A percentile compares a stretch with the other conserved stretches of the same genome.
phyloP scores from a whole-genome alignment of 2,113 vertebrate species.

The Rafetus swinhoei region DNA sequence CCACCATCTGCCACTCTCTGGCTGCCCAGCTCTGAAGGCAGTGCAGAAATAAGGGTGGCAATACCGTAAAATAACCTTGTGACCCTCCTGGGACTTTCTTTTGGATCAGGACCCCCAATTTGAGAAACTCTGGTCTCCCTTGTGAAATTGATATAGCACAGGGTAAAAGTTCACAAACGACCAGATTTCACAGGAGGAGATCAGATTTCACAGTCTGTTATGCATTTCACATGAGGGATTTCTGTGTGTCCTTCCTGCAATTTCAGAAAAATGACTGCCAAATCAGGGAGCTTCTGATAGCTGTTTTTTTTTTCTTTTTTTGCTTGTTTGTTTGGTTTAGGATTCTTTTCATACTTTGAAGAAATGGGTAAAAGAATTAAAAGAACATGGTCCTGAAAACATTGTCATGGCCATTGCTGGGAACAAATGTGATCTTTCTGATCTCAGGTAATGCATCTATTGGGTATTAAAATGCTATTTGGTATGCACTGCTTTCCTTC shows the following conservation, averaged over 20 bases:
- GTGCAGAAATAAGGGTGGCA: too few species aligned
- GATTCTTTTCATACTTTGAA: slow-evolving; percentile 98
- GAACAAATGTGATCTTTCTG: slow-evolving; percentile 97
- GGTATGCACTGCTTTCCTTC: not conserved
- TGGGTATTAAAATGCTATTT: not conserved
- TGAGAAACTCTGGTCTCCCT: too few species aligned
- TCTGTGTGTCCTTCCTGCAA: not conserved
- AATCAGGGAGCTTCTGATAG: not conserved
- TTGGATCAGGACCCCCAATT: too few species aligned
- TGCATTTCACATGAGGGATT: not conserved
- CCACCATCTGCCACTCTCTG: too few species aligned
- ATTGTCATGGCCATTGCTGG: slow-evolving; percentile 98
- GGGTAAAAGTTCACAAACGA: too few species aligned
- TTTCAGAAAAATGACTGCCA: not conserved
- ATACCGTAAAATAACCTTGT: too few species aligned
- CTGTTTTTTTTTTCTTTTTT: not conserved
- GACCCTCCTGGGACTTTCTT: too few species aligned
- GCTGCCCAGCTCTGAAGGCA: too few species aligned
- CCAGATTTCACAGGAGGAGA: too few species aligned
- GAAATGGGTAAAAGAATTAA: slow-evolving; percentile 98
- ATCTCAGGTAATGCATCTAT: slow-evolving; percentile 87
- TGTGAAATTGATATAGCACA: too few species aligned
- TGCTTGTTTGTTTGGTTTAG: slow-evolving; percentile 75
- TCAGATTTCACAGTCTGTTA: too few species aligned
- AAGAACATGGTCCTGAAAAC: slow-evolving; percentile 96